Evolutionary conservation across 2,113 vertebrate species (phyloP), one percentile per base, ranked within the genome.

Genomic region (Trochalopteron elliotii): DNA sequence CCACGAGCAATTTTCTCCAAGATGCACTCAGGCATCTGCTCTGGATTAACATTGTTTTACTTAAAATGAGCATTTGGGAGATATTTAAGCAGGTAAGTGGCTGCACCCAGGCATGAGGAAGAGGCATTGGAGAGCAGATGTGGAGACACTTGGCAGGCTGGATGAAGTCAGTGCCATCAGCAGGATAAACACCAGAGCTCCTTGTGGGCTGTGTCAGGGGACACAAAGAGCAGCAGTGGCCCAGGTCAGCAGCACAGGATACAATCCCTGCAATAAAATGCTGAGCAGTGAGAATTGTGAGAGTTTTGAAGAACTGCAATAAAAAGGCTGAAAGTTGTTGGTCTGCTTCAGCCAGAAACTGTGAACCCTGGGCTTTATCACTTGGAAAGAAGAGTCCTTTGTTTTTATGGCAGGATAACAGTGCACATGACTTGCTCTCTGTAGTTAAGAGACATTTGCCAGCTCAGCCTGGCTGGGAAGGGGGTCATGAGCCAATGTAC

Each of bases 11-110:
- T 91, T 94, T 74, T 94, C 71, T 88, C 69, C 33, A 19, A 77
- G 72, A 90, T 95, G 61, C 86, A 82, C 72, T 87, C 8, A 71
- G 39, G 52, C 92, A 93, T 90, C 91, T 96, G 95, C 80, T 95
- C 89, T 40, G 7, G 15, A 93, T 97, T 90, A 96, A 45, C 37
- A 11, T 69, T 79, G 21, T 31, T 96, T 82, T 15, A 44, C 33
- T 63, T 33, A 37, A 83, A 96, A 95, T 25, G 37, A 86, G 33
- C 39, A 35, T 83, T 82, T 91, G 75, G 77, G 75, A 91, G 71
- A 50, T 24, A 37, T 76, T 90, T 64, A 64, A 74, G 47, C 71
- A 94, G 91, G 70, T 87, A 84, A 94, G 25, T 45, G 44, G 42
- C 44, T 77, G 67, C 50, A 42, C n/a, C 45, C 56, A 84, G 52